A percentile compares a stretch with the other conserved stretches of the same genome.
phyloP scores from a whole-genome alignment of 2,888 invertebrate species.

The Orthosia incerta region DNA sequence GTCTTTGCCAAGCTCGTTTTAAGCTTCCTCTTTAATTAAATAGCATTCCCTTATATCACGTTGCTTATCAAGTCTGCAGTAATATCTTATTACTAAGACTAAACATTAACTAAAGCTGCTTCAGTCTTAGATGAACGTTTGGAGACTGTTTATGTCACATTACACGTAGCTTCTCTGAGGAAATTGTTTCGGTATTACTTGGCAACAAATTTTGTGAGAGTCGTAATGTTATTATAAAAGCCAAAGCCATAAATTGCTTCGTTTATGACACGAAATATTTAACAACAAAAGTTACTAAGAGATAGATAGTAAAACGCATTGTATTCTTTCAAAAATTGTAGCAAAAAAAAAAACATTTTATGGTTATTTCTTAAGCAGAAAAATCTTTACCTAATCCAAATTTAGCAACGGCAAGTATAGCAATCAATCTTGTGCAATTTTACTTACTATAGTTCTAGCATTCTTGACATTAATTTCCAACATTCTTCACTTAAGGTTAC shows the following conservation, averaged over 20 bases:
- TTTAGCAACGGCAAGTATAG: too few species aligned
- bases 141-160: constrained; percentile 37
- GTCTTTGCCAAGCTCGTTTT: constrained; percentile 38
- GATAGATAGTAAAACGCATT: not conserved
- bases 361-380: too few species aligned
- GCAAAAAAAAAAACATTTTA: not conserved
- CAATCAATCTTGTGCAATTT: too few species aligned
- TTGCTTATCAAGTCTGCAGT: constrained; percentile 57
- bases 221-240: constrained; percentile 14
- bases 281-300: too few species aligned
- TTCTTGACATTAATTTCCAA: too few species aligned
- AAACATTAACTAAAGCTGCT: constrained; percentile 60
- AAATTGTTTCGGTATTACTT: constrained; percentile 36
- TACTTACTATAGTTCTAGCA: too few species aligned
- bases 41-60: constrained; percentile 61
- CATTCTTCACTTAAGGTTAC: too few species aligned
- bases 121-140: constrained; percentile 40
- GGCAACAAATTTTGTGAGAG: constrained; percentile 10
- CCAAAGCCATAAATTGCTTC: not conserved
- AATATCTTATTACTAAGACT: constrained; percentile 62
- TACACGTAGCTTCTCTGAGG: constrained; percentile 11
- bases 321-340: not conserved
- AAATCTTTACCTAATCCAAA: too few species aligned
- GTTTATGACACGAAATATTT: not conserved
- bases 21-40: constrained; percentile 63